A percentile compares a stretch with the other conserved stretches of the same genome.
Conservation (phyloP, 1,140 invertebrate species). For the Cecropterus lyciades region DNA sequence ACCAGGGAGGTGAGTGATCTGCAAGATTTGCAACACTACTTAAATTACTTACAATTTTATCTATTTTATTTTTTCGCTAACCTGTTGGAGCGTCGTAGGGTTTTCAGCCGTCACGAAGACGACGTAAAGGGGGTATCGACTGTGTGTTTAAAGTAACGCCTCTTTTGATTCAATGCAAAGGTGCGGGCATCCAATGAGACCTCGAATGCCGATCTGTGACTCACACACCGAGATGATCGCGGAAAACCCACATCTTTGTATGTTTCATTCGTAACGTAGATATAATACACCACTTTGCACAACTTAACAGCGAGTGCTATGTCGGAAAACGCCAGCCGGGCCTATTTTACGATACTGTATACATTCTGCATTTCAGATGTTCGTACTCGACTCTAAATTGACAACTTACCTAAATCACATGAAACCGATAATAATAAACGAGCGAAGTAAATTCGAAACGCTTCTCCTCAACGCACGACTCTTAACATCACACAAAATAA, state of each 20-base stretch:
- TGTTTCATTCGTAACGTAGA: constrained; percentile 74
- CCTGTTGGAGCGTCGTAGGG: constrained; percentile 77
- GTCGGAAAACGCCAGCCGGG: constrained; percentile 56
- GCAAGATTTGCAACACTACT: constrained; percentile 79
- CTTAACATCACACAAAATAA: constrained; percentile 82
- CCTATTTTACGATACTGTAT: constrained; percentile 65
- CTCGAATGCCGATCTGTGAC: constrained; percentile 48
- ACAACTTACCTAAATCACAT: constrained; percentile 79
- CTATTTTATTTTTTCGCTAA: constrained; percentile 81
- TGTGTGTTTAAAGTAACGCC: constrained; percentile 71
- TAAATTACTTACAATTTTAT: constrained; percentile 82
- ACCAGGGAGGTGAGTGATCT: constrained; percentile 98
- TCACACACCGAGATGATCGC: constrained; percentile 63
- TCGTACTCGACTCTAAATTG: constrained; percentile 74
- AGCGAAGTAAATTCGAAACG: constrained; percentile 83
- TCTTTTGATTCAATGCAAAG: constrained; percentile 77
- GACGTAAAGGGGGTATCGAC: constrained; percentile 68
- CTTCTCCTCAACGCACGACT: constrained; percentile 84
- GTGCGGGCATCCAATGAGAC: constrained; percentile 72
- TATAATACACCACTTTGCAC: constrained; percentile 81
- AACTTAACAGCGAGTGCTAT: constrained; percentile 73
- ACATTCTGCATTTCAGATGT: constrained; percentile 78
- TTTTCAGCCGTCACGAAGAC: constrained; percentile 75
- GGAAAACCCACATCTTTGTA: constrained; percentile 83
- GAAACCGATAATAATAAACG: constrained; percentile 60